Evolutionary conservation across 2,888 invertebrate species (phyloP), one percentile per base, ranked within the genome.

Genomic region (Magallana nippona): DNA sequence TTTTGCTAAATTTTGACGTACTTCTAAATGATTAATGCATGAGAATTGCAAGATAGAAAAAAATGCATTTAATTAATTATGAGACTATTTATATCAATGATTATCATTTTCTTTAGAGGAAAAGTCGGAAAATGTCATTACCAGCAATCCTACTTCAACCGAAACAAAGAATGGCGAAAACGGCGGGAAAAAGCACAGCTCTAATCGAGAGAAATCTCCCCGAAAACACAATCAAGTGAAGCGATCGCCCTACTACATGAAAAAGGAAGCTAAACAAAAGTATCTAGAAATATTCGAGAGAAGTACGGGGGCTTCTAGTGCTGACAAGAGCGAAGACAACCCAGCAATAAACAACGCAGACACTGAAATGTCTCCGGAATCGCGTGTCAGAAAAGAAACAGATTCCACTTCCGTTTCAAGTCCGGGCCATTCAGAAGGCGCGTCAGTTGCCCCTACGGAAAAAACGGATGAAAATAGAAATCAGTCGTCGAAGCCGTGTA

Each of bases 181-280:
- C 32, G 22, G 71, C 71, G 71, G 71, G 71, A 71, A 71, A 22
- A 71, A 71, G 15, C 19, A 22, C 13, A 15, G 13, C 22, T 22
- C 27, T 22, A 71, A 71, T 56, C 55, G 79, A 11, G 79, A 79
- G 27, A 79, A 79, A 22, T 56, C 56, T 55, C 56, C 79, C 10
- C 56, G 79, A 15, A 79, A 79, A 79, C 79, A 79, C 57, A 57
- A 19, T 17, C 79, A 79, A 56, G 79, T 57, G 27, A 79, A 79
- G 57, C 79, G 79, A 13, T 79, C 79, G 17, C 79, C 79, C 27
- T 79, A 79, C 22, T 57, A 56, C 57, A 79, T 79, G 79, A 79
- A 79, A 57, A 79, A 79, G 57, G 79, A 79, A 79, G 79, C 79
- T 22, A 79, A 79, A 22, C 79, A 79, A 56, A 79, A 79, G 79